Base-by-base conservation (phyloP, 1,140 invertebrate genomes). In the Zaprionus gabonicus region DNA sequence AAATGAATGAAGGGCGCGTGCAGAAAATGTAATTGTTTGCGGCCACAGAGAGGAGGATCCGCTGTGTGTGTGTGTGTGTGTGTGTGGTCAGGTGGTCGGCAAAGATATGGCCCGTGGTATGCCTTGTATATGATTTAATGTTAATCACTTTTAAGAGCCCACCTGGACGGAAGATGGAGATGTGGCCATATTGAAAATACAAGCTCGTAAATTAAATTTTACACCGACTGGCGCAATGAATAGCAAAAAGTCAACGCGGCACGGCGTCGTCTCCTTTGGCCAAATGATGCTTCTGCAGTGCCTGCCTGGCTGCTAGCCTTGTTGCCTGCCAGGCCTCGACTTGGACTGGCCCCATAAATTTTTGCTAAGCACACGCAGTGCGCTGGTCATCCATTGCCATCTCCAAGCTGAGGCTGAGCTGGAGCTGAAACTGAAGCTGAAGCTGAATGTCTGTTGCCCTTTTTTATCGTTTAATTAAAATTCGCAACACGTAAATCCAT, bases 381-480 rank as follows among this genome's bases (percentile, higher is more conserved):
- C 85, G 78, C 84, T 81, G 81, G 70, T 76, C 69, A 56, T 71
- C 66, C 71, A 73, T 66, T 59, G 66, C 66, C 66, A 31, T 28
- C 55, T 15, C 31, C 28, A 64, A 10, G 28, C 4, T 25, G 31
- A 0, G 41, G 9, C 70, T 68, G 68, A 28, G 25, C 13, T 46
- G 38, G 10, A 20, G 58, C n/a, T 13, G 27, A 23, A 20, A 67
- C 63, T 72, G 27, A 23, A 20, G 72, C 63, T 72, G 77, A 75
- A 66, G 71, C 78, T 49, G 46, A 71, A 75, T 75, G 84, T 88
- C 83, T 83, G 84, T 51, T 81, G 80, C 63, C 71, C 79, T 76
- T 86, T 86, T 90, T 90, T 88, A 88, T 90, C 84, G 84, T 88
- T 88, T 90, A 90, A 90, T 90, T 90, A 90, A 90, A 90, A 90